These are phyloP conservation scores for Gopherus flavomarginatus DNA, from an alignment of 2,113 vertebrate genomes.

Conservation along the genomic window DNA sequence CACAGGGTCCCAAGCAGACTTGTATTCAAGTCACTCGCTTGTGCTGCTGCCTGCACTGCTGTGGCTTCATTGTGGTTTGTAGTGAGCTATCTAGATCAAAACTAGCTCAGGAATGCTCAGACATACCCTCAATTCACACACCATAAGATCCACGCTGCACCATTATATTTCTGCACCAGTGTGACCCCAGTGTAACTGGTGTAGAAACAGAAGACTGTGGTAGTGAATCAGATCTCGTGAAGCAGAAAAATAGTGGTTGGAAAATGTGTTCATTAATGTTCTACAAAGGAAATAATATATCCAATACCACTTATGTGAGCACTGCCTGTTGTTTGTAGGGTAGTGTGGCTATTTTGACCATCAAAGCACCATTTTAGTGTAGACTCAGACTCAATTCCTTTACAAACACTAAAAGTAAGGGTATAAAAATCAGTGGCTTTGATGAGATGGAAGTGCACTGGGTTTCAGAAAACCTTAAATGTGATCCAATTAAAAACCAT, in stretches of 20 bases:
- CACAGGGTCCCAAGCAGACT: background rate
- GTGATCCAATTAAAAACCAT: background rate
- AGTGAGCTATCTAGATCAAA: background rate
- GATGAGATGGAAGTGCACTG: background rate
- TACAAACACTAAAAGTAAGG: accelerated
- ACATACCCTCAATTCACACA: background rate
- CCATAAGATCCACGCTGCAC: background rate
- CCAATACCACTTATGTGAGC: background rate
- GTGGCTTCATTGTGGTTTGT: background rate
- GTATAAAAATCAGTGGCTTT: background rate
- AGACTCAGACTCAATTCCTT: accelerated
- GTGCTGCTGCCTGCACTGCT: background rate
- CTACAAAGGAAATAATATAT: background rate
- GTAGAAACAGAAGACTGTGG: background rate
- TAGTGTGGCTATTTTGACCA: accelerated
- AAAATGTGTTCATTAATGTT: background rate
- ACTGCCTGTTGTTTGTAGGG: background rate
- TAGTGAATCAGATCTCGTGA: background rate
- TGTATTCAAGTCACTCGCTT: background rate
- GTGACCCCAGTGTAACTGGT: background rate
- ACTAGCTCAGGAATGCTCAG: background rate
- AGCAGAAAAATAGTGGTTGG: background rate
- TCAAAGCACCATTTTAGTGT: accelerated
- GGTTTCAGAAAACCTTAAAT: background rate
- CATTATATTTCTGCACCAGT: background rate